Base-by-base conservation (phyloP, 2,888 invertebrate genomes). In the Ditylenchus weischeri region DNA sequence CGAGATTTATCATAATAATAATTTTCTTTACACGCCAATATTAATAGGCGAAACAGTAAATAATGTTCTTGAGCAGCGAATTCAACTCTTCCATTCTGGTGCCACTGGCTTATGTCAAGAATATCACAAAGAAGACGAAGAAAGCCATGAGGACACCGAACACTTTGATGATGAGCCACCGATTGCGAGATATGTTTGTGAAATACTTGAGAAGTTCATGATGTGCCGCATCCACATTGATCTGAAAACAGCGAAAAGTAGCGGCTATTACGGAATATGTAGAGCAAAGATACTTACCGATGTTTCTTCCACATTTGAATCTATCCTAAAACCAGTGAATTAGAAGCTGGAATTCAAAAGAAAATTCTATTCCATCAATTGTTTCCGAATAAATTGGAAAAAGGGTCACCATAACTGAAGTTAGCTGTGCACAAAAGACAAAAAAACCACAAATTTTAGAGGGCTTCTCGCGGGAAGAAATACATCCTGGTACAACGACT, bases 81-180 rank as follows among this genome's bases (percentile, higher is more conserved):
- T 35, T 23, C 13, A 15, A 18, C 18, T 19, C 21, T 57, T 57
- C 38, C 5, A 29, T 29, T 29, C 29, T 36, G 15, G 29, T 11
- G 47, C 21, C 23, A 43, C n/a, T 10, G 21, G 7, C 57, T 87
- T 89, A 91, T 80, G 93, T 91, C 88, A 96, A 88, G 86, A 98
- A 94, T 77, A 98, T 90, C 84, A 98, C 91, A 87, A 98, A 98
- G 84, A 99, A 92, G 85, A 98, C 90, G 85, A 99, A 98, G 88
- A 99, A 98, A 84, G 95, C 90, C 88, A 98, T 93, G 65, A 99
- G 88, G 72, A 98, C 92, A 64, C 91, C 96, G 86, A 99, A 98
- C 76, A 99, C 90, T 88, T 99, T 99, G 79, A 99, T 91, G 94
- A 98, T 98, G 47, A 98, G 88, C 90, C 95, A 96, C 79, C 98